Percentiles rank a stretch among this genome's conserved stretches.
These are phyloP conservation scores for Myotis lucifugus DNA, from an alignment of 2,113 vertebrate species.

Conservation along the genomic window DNA sequence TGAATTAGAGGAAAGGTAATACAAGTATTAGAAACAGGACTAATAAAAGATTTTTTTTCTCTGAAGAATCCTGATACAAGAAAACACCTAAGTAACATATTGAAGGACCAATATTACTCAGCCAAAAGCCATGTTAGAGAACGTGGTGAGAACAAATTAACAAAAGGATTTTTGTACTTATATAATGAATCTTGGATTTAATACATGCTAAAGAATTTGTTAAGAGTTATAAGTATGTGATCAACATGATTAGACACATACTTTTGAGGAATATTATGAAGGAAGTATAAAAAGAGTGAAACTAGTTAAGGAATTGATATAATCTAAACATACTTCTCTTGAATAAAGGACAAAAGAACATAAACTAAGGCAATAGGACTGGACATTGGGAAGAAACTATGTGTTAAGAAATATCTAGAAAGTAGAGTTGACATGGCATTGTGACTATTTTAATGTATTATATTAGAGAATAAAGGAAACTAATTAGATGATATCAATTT, in stretches of 20 bases:
- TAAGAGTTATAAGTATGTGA: background rate
- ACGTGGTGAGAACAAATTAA: background rate
- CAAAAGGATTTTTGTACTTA: background rate
- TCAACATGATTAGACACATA: background rate
- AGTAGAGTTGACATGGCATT: background rate
- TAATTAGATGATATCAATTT: background rate
- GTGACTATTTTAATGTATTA: background rate
- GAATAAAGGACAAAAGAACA: background rate
- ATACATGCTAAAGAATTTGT: background rate
- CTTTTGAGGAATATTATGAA: background rate
- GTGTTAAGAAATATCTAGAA: conserved; percentile 6
- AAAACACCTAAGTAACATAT: background rate
- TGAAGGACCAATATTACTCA: background rate
- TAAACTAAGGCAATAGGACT: background rate
- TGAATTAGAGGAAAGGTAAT: background rate
- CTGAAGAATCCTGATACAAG: background rate
- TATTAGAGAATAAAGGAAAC: background rate
- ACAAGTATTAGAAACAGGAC: background rate
- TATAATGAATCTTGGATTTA: background rate
- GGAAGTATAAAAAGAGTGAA: background rate
- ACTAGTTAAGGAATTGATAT: background rate
- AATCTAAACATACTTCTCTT: background rate
- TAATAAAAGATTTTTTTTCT: background rate
- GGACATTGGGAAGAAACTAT: background rate
- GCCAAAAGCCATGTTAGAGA: background rate